Evolutionary conservation across 2,113 vertebrate genomes (phyloP), one percentile per base, ranked within the genome.

Genomic region (Aix galericulata): DNA sequence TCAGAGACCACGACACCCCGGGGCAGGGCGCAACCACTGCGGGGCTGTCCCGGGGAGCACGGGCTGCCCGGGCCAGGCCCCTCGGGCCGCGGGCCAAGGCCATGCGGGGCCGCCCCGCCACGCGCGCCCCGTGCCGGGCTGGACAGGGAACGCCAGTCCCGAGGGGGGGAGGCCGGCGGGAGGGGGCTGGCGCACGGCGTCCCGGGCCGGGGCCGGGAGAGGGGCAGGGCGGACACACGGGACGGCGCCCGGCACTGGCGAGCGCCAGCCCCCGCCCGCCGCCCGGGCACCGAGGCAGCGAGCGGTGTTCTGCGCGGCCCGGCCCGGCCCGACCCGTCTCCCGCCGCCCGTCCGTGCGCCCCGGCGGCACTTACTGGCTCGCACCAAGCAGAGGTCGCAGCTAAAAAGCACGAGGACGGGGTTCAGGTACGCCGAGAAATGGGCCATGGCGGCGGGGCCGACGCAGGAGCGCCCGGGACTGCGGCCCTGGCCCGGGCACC

Each of bases 341-440:
- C 46, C 46, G 20, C 46, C 46, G 46, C 46, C 20, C 20, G 4
- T 48, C 46, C 46, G 20, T 20, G 46, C 46, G 46, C 18, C n/a
- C 44, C 78, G 38, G 69, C 85, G 52, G 66, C 72, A 98, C 99
- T 99, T 97, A 99, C 99, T 99, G 96, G 98, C 99, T 97, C 97
- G 98, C 72, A 99, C 99, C 83, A 99, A 97, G 95, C 99, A 98
- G 97, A 99, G 97, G 97, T 98, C 98, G 97, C 98, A 99, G 95
- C 98, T 98, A 97, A 99, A 98, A 95, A 99, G 98, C 98, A 99
- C 98, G 98, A 99, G 98, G 74, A 97, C 96, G 36, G 96, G 97
- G 75, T 20, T 82, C 66, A 92, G 82, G 40, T 82, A 52, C 27
- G 76, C 93, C 52, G 93, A 77, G 69, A 91, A 62, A 13, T 89